Percentiles rank a stretch among this genome's conserved stretches.
These are phyloP conservation scores for Andrena chrysosceles DNA, from an alignment of 2,888 invertebrate genomes.

Conservation along the genomic window DNA sequence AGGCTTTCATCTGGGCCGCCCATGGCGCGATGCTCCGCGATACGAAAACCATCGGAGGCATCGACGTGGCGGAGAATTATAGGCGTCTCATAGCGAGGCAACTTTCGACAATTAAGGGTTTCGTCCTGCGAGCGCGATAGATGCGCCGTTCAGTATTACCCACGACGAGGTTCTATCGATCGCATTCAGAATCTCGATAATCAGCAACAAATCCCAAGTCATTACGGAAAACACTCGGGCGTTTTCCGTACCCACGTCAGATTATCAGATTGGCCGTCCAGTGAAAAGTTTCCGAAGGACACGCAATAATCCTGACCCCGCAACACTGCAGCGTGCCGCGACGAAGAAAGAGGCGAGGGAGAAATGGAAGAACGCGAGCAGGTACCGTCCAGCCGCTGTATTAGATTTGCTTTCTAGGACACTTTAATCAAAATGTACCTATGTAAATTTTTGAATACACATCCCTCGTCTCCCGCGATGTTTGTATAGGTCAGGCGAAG, in stretches of 20 bases:
- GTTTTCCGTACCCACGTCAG: constrained; percentile 57
- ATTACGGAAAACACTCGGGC: constrained; percentile 52
- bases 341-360: constrained; percentile 13
- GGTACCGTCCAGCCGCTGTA: constrained; percentile 72
- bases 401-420: constrained; percentile 85
- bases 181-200: too few species aligned
- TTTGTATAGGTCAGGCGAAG: constrained; percentile 85
- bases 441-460: constrained; percentile 85
- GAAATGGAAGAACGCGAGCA: constrained; percentile 40
- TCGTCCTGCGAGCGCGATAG: not conserved
- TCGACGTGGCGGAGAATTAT: not conserved
- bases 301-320: constrained; percentile 68
- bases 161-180: too few species aligned
- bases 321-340: constrained; percentile 27
- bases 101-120: not conserved
- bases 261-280: constrained; percentile 55
- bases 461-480: constrained; percentile 82
- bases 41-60: not conserved
- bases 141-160: too few species aligned
- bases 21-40: not conserved
- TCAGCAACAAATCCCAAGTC: constrained; percentile 59
- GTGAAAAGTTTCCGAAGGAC: constrained; percentile 68
- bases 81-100: not conserved
- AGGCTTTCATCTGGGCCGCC: constrained; percentile 37
- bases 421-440: constrained; percentile 85